Base-by-base conservation (phyloP, 2,797 vertebrate species). In the Peromyscus melanophrys region DNA sequence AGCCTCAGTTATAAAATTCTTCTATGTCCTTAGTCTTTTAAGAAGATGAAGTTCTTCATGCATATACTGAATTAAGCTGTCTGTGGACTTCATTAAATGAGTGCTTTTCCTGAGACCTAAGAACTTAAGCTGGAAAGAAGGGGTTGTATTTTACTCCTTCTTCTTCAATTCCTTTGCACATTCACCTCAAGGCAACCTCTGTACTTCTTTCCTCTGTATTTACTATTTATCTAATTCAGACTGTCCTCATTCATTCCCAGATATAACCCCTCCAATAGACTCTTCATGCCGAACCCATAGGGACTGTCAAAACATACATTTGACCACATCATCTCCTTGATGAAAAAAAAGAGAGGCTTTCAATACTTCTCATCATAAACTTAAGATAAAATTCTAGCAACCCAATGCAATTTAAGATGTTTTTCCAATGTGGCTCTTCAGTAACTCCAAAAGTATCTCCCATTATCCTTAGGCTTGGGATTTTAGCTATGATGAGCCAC, bases 221-320 rank as follows among this genome's bases (percentile, higher is more conserved):
- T 40, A 13, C 27, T 34, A 82, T 73, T 90, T 93, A 90, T 57
- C 57, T 95, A 82, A 78, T 9, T 90, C 78, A 87, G 27, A 9
- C 43, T 43, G 75, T 40, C 23, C 17, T n/a, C 19, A 6, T 34
- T 34, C 16, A 21, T 13, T 88, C 13, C 77, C 81, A 5, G 13
- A 78, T 73, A 61, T 90, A 65, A 63, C 40, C 40, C 63, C 14
- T 90, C 34, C 49, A 86, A 63, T 25, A 23, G 6, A 63, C 17
- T 57, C 76, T 89, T 75, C 21, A 55, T 1, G 16, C 17, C 88
- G 10, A 0, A 40, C 27, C 49, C 34, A 78, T 3, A 69, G 61
- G 52, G 4, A 94, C 17, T 29, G 4, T 52, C 11, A 86, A 94
- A 46, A 91, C 85, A 46, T 11, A 1, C 21, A 46, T 55, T 29